These are phyloP conservation scores for Parnassius apollo DNA, from an alignment of 2,888 invertebrate genomes.

Conservation along the genomic window DNA sequence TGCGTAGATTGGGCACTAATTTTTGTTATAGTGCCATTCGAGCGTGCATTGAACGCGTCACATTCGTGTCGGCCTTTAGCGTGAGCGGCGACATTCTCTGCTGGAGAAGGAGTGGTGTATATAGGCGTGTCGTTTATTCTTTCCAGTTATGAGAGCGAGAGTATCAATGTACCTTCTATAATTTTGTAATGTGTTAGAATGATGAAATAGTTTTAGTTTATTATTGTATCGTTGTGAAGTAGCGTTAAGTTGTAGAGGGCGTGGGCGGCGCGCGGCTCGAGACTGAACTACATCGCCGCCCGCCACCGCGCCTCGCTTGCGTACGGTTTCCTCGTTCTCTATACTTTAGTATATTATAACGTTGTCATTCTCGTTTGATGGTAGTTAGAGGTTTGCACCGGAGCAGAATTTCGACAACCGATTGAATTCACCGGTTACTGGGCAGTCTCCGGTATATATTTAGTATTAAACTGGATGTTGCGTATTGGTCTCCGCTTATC, in stretches of 20 bases:
- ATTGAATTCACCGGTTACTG: no score
- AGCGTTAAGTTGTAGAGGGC: slow-evolving; percentile 68
- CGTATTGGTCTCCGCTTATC: no score
- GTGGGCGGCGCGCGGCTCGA: slow-evolving; percentile 65
- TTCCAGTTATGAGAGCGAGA: slow-evolving; percentile 63
- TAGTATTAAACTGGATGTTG: no score
- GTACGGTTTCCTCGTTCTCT: slow-evolving; percentile 42
- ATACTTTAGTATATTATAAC: slow-evolving; percentile 41
- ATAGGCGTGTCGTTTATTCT: slow-evolving; percentile 73
- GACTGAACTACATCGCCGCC: slow-evolving; percentile 74
- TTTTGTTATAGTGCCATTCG: not conserved
- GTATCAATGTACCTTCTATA: slow-evolving; percentile 47
- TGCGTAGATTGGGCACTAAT: not conserved
- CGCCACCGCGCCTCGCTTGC: slow-evolving; percentile 52
- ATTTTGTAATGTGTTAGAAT: slow-evolving; percentile 66
- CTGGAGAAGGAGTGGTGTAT: slow-evolving; percentile 63
- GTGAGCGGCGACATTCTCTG: slow-evolving; percentile 52
- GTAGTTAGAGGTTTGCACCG: slow-evolving; percentile 30
- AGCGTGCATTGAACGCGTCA: not conserved
- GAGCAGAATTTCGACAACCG: no score
- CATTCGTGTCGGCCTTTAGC: slow-evolving; percentile 6
- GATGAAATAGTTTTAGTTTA: slow-evolving; percentile 78
- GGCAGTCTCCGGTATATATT: no score
- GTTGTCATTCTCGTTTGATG: slow-evolving; percentile 69
- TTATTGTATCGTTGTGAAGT: slow-evolving; percentile 78